Percentiles rank a stretch among this genome's conserved stretches.
phyloP scores from a whole-genome alignment of 1,140 invertebrate species.

The Hydropsyche tenuis region DNA sequence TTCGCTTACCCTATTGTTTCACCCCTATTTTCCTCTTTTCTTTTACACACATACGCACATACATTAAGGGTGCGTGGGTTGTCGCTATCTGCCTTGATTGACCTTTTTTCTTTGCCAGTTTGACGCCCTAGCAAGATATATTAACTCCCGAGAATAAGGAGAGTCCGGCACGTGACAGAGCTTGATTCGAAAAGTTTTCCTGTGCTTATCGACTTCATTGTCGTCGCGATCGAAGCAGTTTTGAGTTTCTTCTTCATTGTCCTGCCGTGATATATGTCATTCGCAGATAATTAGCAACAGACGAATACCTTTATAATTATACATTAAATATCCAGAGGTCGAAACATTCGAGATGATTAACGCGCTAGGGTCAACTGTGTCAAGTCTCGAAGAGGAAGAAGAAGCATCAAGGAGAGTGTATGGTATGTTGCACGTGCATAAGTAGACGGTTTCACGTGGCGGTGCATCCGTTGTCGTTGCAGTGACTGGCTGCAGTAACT shows the following conservation, averaged over 20 bases:
- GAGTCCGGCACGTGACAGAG: conserved; percentile 30
- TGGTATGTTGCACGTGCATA: conserved; percentile 10
- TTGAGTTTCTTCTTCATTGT: too few relatives aligned
- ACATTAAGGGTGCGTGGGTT: conserved; percentile 40
- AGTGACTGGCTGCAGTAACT: conserved; percentile 29
- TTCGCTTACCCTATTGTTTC: conserved; percentile 29
- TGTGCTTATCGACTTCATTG: too few relatives aligned
- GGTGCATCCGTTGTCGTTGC: conserved; percentile 11
- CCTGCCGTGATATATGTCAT: too few relatives aligned
- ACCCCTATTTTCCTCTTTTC: conserved; percentile 4
- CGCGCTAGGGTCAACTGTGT: neutral
- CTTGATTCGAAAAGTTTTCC: conserved; percentile 26
- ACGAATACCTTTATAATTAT: too few relatives aligned
- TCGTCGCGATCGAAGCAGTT: too few relatives aligned
- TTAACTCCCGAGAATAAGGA: conserved; percentile 41
- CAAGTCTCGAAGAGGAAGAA: neutral
- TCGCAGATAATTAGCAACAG: too few relatives aligned
- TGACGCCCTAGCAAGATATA: conserved; percentile 44
- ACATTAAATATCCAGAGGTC: too few relatives aligned
- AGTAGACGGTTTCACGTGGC: neutral
- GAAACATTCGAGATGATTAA: too few relatives aligned
- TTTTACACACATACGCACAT: neutral
- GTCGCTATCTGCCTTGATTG: conserved; percentile 46
- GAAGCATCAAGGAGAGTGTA: neutral
- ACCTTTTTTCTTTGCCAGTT: conserved; percentile 45